Evolutionary conservation across 2,797 vertebrate species (phyloP).

Genomic region (Molossus molossus): DNA sequence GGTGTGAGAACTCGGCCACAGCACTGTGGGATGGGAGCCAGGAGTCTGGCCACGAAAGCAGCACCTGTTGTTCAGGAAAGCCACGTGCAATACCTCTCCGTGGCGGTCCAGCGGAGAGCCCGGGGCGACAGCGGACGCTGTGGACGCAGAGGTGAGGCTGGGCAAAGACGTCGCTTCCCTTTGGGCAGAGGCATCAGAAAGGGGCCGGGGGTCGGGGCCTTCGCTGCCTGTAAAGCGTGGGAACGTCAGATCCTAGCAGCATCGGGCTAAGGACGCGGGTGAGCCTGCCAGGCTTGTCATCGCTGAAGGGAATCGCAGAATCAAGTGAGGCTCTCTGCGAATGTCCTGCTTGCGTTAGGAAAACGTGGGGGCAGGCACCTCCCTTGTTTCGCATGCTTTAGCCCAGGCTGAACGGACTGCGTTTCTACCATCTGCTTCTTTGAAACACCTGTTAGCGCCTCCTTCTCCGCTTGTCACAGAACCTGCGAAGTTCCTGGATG

Average conservation of each 20-base stretch:
- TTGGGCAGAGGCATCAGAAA: neutral
- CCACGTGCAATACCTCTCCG: neutral
- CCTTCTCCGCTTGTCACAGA: neutral
- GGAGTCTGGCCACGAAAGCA: neutral
- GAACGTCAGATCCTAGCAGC: rapidly evolving
- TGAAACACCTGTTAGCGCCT: neutral
- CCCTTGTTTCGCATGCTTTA: neutral
- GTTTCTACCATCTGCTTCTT: neutral
- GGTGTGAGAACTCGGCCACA: neutral
- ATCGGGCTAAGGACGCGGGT: neutral
- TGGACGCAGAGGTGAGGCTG: neutral
- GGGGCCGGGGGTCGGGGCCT: neutral
- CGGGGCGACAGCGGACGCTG: neutral
- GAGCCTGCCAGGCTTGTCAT: neutral
- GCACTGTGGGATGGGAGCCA: neutral
- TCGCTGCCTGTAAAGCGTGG: too few species aligned
- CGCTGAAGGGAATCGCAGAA: neutral
- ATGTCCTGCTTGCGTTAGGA: neutral
- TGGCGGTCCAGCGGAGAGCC: neutral
- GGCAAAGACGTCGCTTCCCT: neutral
- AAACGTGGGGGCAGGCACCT: neutral
- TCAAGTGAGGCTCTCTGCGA: neutral
- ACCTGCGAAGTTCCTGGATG: neutral
- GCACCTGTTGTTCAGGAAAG: neutral
- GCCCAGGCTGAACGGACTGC: neutral